These are phyloP conservation scores for Poecilia picta DNA, from an alignment of 2,797 vertebrate species.

Conservation along the genomic window DNA sequence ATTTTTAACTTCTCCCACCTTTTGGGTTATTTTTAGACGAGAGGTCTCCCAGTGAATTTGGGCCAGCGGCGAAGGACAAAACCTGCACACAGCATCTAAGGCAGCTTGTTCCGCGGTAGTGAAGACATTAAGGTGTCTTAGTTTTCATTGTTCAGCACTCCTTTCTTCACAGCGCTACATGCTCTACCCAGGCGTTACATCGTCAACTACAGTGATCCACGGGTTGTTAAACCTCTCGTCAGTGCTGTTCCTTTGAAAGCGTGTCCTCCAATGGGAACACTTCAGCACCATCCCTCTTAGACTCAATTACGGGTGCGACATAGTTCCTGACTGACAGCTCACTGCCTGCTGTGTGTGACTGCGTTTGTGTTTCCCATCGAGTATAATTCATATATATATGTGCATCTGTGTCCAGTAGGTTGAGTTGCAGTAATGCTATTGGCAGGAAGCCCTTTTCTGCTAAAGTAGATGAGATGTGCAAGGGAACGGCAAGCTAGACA, in stretches of 20 bases:
- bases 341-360: conserved; percentile 40
- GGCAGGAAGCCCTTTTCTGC: conserved; percentile 55
- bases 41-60: background rate
- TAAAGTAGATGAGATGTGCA: conserved; percentile 68
- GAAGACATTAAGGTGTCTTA: conserved; percentile 24
- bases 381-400: background rate
- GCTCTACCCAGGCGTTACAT: conserved; percentile 43
- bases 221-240: conserved; percentile 56
- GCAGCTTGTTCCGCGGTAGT: conserved; percentile 10
- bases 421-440: conserved; percentile 49
- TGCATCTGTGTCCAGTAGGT: conserved; percentile 24
- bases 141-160: conserved; percentile 16
- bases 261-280: conserved; percentile 52
- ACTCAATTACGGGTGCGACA: conserved; percentile 77
- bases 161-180: conserved; percentile 47
- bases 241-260: conserved; percentile 58
- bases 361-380: conserved; percentile 18
- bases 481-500: conserved; percentile 73
- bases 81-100: conserved; percentile 5
- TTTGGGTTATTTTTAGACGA: background rate
- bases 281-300: conserved; percentile 57
- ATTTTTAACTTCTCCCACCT: conserved; percentile 4
- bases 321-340: conserved; percentile 71
- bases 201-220: conserved; percentile 47
- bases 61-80: background rate